A percentile compares a stretch with the other conserved stretches of the same genome.
Conservation (phyloP, 1,140 invertebrate species). For the Lepidurus packardi region DNA sequence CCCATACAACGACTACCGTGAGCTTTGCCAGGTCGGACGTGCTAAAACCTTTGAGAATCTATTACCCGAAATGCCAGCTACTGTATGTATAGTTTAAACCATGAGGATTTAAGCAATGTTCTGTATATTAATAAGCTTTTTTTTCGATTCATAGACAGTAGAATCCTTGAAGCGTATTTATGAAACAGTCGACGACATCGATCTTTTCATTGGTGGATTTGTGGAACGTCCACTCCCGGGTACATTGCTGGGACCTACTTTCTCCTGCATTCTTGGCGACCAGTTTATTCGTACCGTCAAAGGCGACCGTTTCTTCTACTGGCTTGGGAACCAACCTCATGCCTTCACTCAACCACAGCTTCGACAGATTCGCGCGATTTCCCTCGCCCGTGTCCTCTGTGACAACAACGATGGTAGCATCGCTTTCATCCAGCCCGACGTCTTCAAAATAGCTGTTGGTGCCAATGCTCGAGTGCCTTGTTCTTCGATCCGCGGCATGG, state of each 20-base stretch:
- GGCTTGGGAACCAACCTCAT: conserved; percentile 49
- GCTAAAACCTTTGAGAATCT: not conserved
- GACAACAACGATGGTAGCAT: conserved; percentile 72
- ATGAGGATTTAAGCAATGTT: not conserved
- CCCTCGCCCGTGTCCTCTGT: conserved; percentile 75
- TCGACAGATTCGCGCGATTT: conserved; percentile 72
- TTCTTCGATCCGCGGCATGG: not conserved
- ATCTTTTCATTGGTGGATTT: conserved; percentile 73
- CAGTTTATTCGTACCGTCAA: conserved; percentile 48
- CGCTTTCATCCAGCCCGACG: conserved; percentile 40
- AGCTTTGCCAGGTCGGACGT: conserved; percentile 37
- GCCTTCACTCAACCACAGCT: conserved; percentile 60
- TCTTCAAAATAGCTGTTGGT: conserved; percentile 42
- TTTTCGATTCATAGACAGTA: conserved; percentile 54
- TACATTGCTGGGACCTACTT: conserved; percentile 53
- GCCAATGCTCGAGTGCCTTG: conserved; percentile 5
- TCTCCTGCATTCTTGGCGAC: conserved; percentile 52
- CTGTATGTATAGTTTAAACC: not conserved
- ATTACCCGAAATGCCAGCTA: not conserved
- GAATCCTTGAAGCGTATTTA: conserved; percentile 59
- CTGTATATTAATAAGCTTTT: not conserved
- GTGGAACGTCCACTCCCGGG: conserved; percentile 46
- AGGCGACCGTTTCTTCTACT: conserved; percentile 52
- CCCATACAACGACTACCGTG: conserved; percentile 39
- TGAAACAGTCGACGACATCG: conserved; percentile 72